Conservation (phyloP, 2,797 vertebrate genomes). For the Holocentrus rufus region DNA sequence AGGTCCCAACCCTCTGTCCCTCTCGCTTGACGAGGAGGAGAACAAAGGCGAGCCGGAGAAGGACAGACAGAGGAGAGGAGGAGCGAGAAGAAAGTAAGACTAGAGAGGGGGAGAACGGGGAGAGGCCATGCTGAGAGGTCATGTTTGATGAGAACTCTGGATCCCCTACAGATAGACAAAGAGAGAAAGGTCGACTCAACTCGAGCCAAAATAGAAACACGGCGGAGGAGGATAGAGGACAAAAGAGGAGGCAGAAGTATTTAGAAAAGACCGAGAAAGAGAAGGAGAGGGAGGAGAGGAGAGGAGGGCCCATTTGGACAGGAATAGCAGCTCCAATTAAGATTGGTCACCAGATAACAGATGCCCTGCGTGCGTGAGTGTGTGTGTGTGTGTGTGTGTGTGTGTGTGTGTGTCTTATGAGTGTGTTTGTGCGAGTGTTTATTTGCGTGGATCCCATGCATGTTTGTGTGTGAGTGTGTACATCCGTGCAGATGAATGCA, state of each 20-base stretch:
- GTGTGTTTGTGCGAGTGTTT: constrained; percentile 20
- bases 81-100: constrained; percentile 56
- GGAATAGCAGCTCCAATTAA: constrained; percentile 75
- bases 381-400: constrained; percentile 15
- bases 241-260: constrained; percentile 48
- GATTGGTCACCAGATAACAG: constrained; percentile 74
- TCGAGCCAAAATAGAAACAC: constrained; percentile 61
- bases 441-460: constrained; percentile 7
- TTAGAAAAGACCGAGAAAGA: constrained; percentile 30
- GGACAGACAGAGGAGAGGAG: constrained; percentile 67
- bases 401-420: constrained; percentile 14
- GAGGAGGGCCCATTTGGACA: constrained; percentile 50
- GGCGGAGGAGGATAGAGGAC: constrained; percentile 60
- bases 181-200: constrained; percentile 65
- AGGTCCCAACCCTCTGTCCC: constrained; percentile 73
- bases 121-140: constrained; percentile 69
- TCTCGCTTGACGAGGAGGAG: constrained; percentile 63
- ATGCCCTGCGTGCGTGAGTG: constrained; percentile 37
- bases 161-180: constrained; percentile 63
- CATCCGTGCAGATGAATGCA: not conserved
- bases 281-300: constrained; percentile 38
- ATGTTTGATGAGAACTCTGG: constrained; percentile 71
- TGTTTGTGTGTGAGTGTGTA: constrained; percentile 7
- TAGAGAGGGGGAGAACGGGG: constrained; percentile 43
- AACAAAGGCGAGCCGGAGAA: constrained; percentile 71